Evolutionary conservation across 2,888 invertebrate genomes (phyloP), one percentile per base, ranked within the genome.

Genomic region (Lithosia quadra): DNA sequence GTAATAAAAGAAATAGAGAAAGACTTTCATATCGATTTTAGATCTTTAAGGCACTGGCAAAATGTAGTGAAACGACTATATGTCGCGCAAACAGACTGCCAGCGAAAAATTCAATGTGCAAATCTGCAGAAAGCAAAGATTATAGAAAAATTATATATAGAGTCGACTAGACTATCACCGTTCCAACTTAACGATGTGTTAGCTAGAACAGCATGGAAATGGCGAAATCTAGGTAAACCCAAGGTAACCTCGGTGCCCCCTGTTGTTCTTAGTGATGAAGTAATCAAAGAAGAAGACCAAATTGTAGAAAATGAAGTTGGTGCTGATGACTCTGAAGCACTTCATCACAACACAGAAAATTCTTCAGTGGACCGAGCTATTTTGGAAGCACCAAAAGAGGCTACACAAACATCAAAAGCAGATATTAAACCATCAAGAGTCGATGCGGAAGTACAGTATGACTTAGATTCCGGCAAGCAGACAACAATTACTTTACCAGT

Each of bases 271-370:
- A 57, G 22, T 39, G 28, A 36, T 39, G 28, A n/a, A 28, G 56
- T 64, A 39, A 39, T 39, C 10, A 78, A 76, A 63, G 81, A 82
- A 76, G 22, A 65, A 36, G 36, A 66, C 4, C 78, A 68, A 65
- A 85, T 75, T 21, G 67, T 63, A 22, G 68, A 78, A 68, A 76
- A 75, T 18, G 82, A 81, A 21, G 78, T 10, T 34, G 55, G 22
- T 10, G n/a, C 9, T 63, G n/a, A 21, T 53, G 62, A 63, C 1
- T n/a, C 28, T 33, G 71, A 66, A 58, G 22, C 24, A 39, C 15
- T 9, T 49, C 92, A 90, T 81, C 90, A 84, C 7, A 92, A 92
- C 76, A 90, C 92, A 67, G 91, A 91, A 84, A 74, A 74, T 34
- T 49, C 77, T 39, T 72, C 76, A 62, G 73, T 77, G 63, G 73